phyloP scores from a whole-genome alignment of 2,113 vertebrate genomes.

The Hyperopisus bebe region DNA sequence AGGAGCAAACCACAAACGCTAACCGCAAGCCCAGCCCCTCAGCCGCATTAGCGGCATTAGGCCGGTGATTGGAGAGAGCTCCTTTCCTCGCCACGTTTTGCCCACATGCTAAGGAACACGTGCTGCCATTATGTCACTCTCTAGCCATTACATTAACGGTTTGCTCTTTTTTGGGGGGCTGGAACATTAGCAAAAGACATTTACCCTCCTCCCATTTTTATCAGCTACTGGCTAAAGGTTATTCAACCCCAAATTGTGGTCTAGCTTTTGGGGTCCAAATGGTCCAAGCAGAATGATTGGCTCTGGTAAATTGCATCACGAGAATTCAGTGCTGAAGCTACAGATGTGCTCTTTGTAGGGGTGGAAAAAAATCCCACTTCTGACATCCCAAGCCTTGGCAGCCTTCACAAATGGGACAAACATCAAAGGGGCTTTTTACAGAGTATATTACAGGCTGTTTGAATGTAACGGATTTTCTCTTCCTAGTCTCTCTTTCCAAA shows the following conservation, averaged over 20 bases:
- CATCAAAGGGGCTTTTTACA: conserved; percentile 24
- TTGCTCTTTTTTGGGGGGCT: not conserved
- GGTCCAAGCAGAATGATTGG: not conserved
- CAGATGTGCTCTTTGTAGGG: conserved; percentile 17
- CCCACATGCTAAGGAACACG: conserved; percentile 31
- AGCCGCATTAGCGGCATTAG: conserved; percentile 35
- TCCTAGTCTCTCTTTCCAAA: conserved; percentile 4
- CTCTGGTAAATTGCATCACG: conserved; percentile 1
- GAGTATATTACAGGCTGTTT: conserved; percentile 9
- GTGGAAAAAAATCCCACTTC: conserved; percentile 24
- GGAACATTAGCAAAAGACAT: not conserved
- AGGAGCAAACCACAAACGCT: conserved; percentile 27
- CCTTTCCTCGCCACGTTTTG: conserved; percentile 1
- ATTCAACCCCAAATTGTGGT: not conserved
- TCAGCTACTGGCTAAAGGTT: not conserved
- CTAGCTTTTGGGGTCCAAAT: not conserved
- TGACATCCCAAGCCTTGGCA: conserved; percentile 20
- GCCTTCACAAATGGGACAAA: not conserved
- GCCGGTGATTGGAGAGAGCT: conserved; percentile 8
- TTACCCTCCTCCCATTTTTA: not conserved
- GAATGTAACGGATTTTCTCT: conserved; percentile 12
- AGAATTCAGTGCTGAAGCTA: not conserved
- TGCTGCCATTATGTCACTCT: conserved; percentile 48
- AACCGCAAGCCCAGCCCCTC: conserved; percentile 23
- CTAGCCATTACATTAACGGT: conserved; percentile 38